Evolutionary conservation across 2,113 vertebrate species (phyloP).

Genomic region (Cromileptes altivelis): DNA sequence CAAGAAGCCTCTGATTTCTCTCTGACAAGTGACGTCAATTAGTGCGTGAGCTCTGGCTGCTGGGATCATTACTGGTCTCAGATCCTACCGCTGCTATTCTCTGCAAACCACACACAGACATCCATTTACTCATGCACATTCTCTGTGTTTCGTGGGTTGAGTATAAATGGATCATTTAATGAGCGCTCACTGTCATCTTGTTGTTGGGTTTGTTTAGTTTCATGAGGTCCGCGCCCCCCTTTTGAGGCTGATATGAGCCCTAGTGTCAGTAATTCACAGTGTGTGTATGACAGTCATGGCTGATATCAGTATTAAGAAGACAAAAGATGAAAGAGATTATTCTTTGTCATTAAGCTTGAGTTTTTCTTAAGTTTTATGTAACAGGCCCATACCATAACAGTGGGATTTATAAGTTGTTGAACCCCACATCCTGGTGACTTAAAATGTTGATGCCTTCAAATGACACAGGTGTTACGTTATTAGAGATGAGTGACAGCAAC

Average conservation of each 20-base stretch:
- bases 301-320: not conserved
- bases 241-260: conserved; percentile 21
- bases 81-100: conserved; percentile 53
- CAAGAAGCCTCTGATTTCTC: conserved; percentile 63
- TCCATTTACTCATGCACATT: conserved; percentile 34
- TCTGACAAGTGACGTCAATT: conserved; percentile 60
- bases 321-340: not conserved
- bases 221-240: conserved; percentile 13
- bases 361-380: not conserved
- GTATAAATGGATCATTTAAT: conserved; percentile 52
- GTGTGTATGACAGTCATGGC: not conserved
- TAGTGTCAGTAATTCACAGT: conserved; percentile 29
- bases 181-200: conserved; percentile 26
- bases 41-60: conserved; percentile 31
- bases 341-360: no score
- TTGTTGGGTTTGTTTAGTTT: conserved; percentile 25
- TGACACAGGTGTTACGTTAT: no score
- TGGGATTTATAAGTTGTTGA: no score
- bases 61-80: conserved; percentile 51
- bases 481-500: not conserved
- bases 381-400: no score
- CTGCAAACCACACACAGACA: conserved; percentile 30
- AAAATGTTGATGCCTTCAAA: no score
- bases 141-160: conserved; percentile 47
- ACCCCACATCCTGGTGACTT: no score